Base-by-base conservation (phyloP, 2,113 vertebrate genomes). In the Xerus inauris region DNA sequence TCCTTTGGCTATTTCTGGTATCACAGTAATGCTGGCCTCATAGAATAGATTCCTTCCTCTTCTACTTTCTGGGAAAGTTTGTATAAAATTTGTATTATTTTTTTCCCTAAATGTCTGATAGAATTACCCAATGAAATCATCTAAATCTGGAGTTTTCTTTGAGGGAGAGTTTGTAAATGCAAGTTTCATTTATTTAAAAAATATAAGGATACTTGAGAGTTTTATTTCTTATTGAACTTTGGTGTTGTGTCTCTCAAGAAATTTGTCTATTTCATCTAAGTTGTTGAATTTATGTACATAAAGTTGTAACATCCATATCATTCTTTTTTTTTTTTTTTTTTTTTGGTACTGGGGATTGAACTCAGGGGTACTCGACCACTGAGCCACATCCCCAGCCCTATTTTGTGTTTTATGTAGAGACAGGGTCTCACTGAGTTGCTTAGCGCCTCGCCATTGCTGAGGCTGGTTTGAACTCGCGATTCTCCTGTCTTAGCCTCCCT, bases 131-230 rank as follows among this genome's bases (percentile, higher is more conserved):
- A 59, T 84, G 49, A 88, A 96, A 72, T 77, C 19, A 72, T 65
- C 72, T 86, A 40, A 45, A 35, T 22, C 64, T 51, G 30, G 40
- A 71, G 67, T 89, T 96, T 89, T 89, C 42, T 77, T 30, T 94
- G 65, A 90, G 30, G 35, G 59, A 65, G 94, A 49, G 49, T 85
- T 86, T 94, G 92, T 77, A 65, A 59, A 14, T 90, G 87, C 24
- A 89, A 84, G 73, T 83, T 77, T 92, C 79, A 89, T 87, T 81
- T 87, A 47, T 64, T 86, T 77, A 94, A 85, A 76, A 96, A 40
- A 35, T 93, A 64, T 19, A 95, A 42, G 17, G 7, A 26, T 85
- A 69, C 17, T 93, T 85, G 59, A 59, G 20, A 19, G 14, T 96
- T 95, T 90, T n/a, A 80, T 81, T 91, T 83, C 13, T 89, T 89